These are phyloP conservation scores for Callionymus lyra DNA, from an alignment of 2,113 vertebrate genomes.

Conservation along the genomic window DNA sequence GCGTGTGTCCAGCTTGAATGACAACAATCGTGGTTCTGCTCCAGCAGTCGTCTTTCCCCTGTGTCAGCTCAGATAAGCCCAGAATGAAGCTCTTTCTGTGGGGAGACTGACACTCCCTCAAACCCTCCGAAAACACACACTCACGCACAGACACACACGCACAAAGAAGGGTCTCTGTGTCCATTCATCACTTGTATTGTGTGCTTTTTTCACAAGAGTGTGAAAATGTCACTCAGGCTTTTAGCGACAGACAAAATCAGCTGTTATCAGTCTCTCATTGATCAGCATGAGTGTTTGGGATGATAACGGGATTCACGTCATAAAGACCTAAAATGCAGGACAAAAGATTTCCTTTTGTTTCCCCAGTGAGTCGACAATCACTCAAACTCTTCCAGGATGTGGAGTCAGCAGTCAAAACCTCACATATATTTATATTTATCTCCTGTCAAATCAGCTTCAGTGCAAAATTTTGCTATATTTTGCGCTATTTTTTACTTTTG, in stretches of 20 bases:
- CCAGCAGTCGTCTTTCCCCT: conserved; percentile 54
- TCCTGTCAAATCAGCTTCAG: no score
- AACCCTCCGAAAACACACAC: conserved; percentile 6
- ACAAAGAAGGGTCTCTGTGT: neutral
- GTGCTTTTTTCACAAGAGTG: conserved; percentile 29
- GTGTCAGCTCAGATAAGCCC: conserved; percentile 78
- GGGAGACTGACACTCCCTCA: conserved; percentile 41
- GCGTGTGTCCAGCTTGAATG: conserved; percentile 26
- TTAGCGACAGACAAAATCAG: conserved; percentile 34
- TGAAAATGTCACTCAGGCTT: conserved; percentile 45
- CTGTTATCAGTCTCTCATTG: conserved; percentile 37
- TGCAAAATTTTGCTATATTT: no score
- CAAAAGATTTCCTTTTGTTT: no score
- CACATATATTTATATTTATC: no score
- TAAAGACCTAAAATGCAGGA: no score
- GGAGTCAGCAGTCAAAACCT: no score
- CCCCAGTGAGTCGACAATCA: no score
- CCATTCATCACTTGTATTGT: conserved; percentile 30
- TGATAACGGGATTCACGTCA: conserved; percentile 11
- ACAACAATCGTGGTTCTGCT: conserved; percentile 58
- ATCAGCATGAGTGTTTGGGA: conserved; percentile 37
- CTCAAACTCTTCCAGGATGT: no score
- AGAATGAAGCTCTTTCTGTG: conserved; percentile 61
- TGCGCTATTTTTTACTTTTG: no score
- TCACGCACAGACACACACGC: conserved; percentile 16